Evolutionary conservation across 92 coral and sea anemone species (phyloP).

Genomic region (Porites evermanni): DNA sequence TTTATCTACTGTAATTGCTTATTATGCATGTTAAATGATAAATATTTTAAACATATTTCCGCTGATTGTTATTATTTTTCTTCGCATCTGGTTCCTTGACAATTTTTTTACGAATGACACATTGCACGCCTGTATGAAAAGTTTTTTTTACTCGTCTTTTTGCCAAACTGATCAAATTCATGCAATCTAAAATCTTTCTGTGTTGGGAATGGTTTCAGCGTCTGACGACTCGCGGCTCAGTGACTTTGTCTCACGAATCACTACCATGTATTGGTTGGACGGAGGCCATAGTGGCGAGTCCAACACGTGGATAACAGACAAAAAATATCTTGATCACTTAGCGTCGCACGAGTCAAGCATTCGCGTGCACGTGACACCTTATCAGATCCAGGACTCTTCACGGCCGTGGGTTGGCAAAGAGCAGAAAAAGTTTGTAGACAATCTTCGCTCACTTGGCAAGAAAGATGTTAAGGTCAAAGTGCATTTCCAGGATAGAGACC

Average conservation of each 20-base stretch:
- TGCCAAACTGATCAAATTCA: not conserved
- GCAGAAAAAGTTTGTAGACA: constrained; percentile 79
- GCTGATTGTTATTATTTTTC: not conserved
- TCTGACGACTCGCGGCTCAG: constrained; percentile 75
- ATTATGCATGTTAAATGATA: not conserved
- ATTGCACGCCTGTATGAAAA: not conserved
- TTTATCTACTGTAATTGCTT: not conserved
- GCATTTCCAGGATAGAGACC: constrained; percentile 90
- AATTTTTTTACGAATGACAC: not conserved
- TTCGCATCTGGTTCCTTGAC: not conserved
- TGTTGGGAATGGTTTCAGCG: constrained; percentile 47
- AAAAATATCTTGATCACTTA: constrained; percentile 80
- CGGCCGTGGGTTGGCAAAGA: constrained; percentile 98
- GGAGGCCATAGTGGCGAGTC: constrained; percentile 98
- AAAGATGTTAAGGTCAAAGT: constrained; percentile 75
- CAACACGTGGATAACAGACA: constrained; percentile 98
- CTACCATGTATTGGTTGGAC: constrained; percentile 94
- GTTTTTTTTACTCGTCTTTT: not conserved
- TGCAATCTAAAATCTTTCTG: not conserved
- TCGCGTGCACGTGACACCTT: constrained; percentile 97
- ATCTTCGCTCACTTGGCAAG: constrained; percentile 90
- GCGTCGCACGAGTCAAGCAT: constrained; percentile 86
- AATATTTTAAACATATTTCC: constrained; percentile 12
- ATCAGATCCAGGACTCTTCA: constrained; percentile 88
- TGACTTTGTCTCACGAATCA: constrained; percentile 86